Evolutionary conservation across 2,113 vertebrate genomes (phyloP), one percentile per base, ranked within the genome.

Genomic region (Callionymus lyra): DNA sequence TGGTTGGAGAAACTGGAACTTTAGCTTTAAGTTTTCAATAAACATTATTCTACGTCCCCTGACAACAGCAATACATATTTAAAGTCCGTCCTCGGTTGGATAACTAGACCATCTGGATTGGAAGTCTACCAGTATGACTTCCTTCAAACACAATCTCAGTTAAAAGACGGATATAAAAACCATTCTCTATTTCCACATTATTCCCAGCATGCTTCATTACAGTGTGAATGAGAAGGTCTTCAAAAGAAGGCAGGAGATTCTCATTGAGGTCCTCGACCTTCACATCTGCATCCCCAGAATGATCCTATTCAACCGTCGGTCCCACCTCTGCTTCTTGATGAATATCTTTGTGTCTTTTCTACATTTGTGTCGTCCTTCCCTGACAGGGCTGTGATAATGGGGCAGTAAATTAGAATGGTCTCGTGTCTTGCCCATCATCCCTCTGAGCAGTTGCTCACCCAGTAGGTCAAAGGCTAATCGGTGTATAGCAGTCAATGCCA

Each of bases 211-310:
- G 76, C 68, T 65, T 79, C 79, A 82, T 83, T 84, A 80, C 75
- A 44, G 57, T 50, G 57, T 44, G 38, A 59, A 63, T 63, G 53
- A 43, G 47, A 68, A 58, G 77, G 72, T 53, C 46, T 68, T 4
- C 42, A 53, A 52, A 54, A 63, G 32, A 18, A 65, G 53, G 65
- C 60, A 72, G 44, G 59, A 48, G 34, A 70, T 59, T 64, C 31
- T 2, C 43, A 8, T 8, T 19, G 9, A 61, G 66, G 65, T 65
- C 52, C 52, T 56, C 46, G 56, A 70, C 69, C 48, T 14, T 67
- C 61, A 68, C 74, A 82, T 74, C 81, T 84, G 80, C 56, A 62
- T 65, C 63, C 64, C 70, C 69, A 63, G 79, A n/a, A 85, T 85
- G 79, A 83, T 81, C 72, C 60, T 65, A 77, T 39, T 45, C 21